Evolutionary conservation across 2,888 invertebrate species (phyloP).

Genomic region (Meta bourneti): DNA sequence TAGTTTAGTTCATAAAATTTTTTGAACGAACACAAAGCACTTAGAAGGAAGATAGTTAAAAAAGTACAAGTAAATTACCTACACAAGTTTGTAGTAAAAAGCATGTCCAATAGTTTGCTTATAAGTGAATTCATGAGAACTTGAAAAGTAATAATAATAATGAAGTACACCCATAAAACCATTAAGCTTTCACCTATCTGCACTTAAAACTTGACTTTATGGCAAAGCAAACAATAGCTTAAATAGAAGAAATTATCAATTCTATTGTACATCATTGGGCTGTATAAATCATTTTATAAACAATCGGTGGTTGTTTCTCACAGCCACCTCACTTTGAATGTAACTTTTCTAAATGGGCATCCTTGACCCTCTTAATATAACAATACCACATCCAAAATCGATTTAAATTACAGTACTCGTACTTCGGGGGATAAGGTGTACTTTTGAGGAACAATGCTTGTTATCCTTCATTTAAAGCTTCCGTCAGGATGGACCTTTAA

Average conservation of each 20-base stretch:
- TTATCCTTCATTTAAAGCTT: background rate
- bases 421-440: background rate
- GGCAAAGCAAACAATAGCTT: background rate
- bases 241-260: background rate
- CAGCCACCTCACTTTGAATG: background rate
- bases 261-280: background rate
- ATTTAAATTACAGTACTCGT: conserved; percentile 38
- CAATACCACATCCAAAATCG: conserved; percentile 33
- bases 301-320: conserved; percentile 8
- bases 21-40: too few relatives aligned
- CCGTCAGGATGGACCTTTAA: background rate
- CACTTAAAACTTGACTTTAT: background rate
- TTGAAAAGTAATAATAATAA: too few relatives aligned
- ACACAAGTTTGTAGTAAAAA: too few relatives aligned
- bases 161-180: too few relatives aligned
- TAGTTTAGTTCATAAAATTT: too few relatives aligned
- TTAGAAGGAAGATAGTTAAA: too few relatives aligned
- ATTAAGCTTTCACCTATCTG: too few relatives aligned
- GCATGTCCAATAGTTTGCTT: too few relatives aligned
- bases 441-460: conserved; percentile 38
- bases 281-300: conserved; percentile 7
- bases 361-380: conserved; percentile 53
- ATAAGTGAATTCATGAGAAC: too few relatives aligned
- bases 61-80: too few relatives aligned
- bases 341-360: conserved; percentile 4